Base-by-base conservation (phyloP, 2,888 invertebrate genomes). In the Agriopis aurantiaria region DNA sequence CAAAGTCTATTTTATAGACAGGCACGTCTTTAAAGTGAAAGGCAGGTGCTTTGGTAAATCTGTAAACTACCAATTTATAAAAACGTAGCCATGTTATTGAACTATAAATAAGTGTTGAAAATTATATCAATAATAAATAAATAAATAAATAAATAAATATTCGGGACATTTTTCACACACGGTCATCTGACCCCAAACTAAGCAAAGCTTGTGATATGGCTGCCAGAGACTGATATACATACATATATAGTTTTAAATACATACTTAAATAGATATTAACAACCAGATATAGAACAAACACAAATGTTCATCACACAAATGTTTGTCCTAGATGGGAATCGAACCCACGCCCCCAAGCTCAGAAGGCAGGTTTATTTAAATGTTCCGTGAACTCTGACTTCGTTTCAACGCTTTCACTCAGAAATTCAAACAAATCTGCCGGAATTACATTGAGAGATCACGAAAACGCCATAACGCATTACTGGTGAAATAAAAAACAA, bases 381-480 rank as follows among this genome's bases (percentile, higher is more conserved):
- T 65, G 51, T 57, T 33, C 69, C 71, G 46, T 75, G 74, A 77
- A 70, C 75, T 74, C 61, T 74, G 70, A 72, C 69, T 51, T 67
- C 17, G 61, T 45, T 70, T 64, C 64, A 65, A 75, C 65, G 75
- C 78, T 79, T 77, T 78, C 75, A 71, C 76, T 59, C 40, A 61
- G 59, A 62, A 68, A 73, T 67, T 71, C 60, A 72, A 69, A 67
- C 53, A 74, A 70, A 75, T 72, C 67, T 55, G 58, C 62, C 65
- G 23, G 68, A 71, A 61, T 58, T 68, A 64, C 74, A 71, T 77
- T 74, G 68, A 61, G 71, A 73, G 64, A 84, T 83, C 90, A 89
- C 89, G 89, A 89, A 82, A 82, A 82, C 75, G 81, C 82, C 80
- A 89, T 89, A 87, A 87, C 85, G 76, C 75, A 80, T 82, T 84